phyloP scores from a whole-genome alignment of 2,888 invertebrate species.

The Coenonympha arcania region DNA sequence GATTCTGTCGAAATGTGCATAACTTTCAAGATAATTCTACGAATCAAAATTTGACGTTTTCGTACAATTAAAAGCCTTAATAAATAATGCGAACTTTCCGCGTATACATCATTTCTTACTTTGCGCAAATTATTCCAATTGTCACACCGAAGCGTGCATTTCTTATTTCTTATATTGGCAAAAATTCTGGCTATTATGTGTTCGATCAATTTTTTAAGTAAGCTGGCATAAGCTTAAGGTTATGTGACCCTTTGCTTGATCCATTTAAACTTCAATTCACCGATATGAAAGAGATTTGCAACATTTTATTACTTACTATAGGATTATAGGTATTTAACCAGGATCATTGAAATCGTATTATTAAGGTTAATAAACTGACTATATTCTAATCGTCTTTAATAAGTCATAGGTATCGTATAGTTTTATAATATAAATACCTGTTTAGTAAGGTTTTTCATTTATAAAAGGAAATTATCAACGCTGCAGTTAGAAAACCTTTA shows the following conservation, averaged over 20 bases:
- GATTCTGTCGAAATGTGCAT: conserved; percentile 35
- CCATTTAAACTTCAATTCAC: not conserved
- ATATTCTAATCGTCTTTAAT: too few relatives aligned
- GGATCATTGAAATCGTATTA: not conserved
- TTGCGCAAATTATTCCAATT: conserved; percentile 39
- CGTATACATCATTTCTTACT: conserved; percentile 32
- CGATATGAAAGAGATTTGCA: not conserved
- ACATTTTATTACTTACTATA: not conserved
- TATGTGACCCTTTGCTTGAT: too few relatives aligned
- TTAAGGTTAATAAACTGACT: not conserved
- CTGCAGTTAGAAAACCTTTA: too few relatives aligned
- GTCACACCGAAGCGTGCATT: conserved; percentile 31
- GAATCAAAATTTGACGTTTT: conserved; percentile 42
- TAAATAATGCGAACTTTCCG: conserved; percentile 39
- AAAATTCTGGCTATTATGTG: too few relatives aligned
- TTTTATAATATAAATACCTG: too few relatives aligned
- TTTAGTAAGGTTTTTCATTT: too few relatives aligned
- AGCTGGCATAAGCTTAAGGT: too few relatives aligned
- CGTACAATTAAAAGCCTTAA: too few relatives aligned
- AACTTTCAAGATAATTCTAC: conserved; percentile 41
- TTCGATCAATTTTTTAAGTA: too few relatives aligned
- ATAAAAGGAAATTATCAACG: too few relatives aligned
- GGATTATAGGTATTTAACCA: too few relatives aligned
- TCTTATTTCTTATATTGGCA: not conserved
- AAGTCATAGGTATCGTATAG: too few relatives aligned